phyloP scores from a whole-genome alignment of 2,888 invertebrate genomes.

The Panopea generosa region DNA sequence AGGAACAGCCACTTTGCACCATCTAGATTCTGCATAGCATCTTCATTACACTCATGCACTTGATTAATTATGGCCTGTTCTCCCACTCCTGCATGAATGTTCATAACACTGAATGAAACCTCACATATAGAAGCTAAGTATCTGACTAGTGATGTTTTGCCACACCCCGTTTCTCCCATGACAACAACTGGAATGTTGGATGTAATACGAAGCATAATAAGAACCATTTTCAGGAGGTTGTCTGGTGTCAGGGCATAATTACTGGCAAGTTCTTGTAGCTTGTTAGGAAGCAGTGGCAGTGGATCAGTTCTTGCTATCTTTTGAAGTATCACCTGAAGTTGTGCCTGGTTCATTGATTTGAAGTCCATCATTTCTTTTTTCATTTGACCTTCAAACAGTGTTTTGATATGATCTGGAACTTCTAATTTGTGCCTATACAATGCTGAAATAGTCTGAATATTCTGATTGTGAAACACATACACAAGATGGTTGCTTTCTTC shows the following conservation, averaged over 20 bases:
- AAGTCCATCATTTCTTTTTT: slow-evolving; percentile 56
- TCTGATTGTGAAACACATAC: slow-evolving; percentile 66
- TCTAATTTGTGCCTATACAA: slow-evolving; percentile 55
- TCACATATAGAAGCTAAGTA: slow-evolving; percentile 66
- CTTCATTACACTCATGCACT: slow-evolving; percentile 36
- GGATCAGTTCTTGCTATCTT: slow-evolving; percentile 51
- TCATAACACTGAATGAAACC: slow-evolving; percentile 60
- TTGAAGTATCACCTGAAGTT: slow-evolving; percentile 51
- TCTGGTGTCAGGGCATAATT: slow-evolving; percentile 72
- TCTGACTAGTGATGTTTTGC: slow-evolving; percentile 72
- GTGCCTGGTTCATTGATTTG: slow-evolving; percentile 22
- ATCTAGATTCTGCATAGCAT: slow-evolving; percentile 28
- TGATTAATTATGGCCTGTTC: slow-evolving; percentile 47
- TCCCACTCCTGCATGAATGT: slow-evolving; percentile 71
- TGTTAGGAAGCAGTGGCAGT: slow-evolving; percentile 8
- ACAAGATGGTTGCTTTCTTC: slow-evolving; percentile 70
- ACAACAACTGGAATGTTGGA: slow-evolving; percentile 70
- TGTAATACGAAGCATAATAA: slow-evolving; percentile 65
- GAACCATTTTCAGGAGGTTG: slow-evolving; percentile 72
- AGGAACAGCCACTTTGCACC: slow-evolving; percentile 68
- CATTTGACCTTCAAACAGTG: slow-evolving; percentile 69
- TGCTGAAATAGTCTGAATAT: slow-evolving; percentile 66
- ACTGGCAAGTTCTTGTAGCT: slow-evolving; percentile 31
- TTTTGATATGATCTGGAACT: slow-evolving; percentile 54
- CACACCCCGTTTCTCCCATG: slow-evolving; percentile 78